Conservation (phyloP, 2,888 invertebrate genomes). For the Oligia fasciuncula region DNA sequence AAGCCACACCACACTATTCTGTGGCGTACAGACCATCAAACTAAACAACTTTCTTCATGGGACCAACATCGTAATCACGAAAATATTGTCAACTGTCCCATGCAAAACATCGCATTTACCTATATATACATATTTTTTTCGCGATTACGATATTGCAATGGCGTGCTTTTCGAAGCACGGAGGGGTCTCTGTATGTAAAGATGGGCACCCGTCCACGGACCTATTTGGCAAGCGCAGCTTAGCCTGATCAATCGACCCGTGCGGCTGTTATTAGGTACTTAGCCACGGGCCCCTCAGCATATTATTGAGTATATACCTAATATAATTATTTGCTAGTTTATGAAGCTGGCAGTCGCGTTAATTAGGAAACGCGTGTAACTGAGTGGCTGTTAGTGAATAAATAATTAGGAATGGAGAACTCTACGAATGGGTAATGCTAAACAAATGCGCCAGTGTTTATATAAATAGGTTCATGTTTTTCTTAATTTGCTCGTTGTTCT, state of each 20-base stretch:
- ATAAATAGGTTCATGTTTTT: background rate
- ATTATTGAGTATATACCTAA: conserved; percentile 8
- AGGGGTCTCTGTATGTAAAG: too few species aligned
- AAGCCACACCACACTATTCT: background rate
- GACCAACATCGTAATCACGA: background rate
- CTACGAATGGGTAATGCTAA: background rate
- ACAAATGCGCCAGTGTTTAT: conserved; percentile 1
- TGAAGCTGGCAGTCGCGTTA: conserved; percentile 17
- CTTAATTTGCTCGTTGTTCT: conserved; percentile 5
- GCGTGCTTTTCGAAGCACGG: too few species aligned
- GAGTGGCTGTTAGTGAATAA: conserved; percentile 33
- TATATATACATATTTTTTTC: background rate
- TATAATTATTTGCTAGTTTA: conserved; percentile 29
- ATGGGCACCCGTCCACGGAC: too few species aligned
- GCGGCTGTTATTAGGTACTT: too few species aligned
- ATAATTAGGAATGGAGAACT: conserved; percentile 25
- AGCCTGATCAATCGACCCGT: too few species aligned
- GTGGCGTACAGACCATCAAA: background rate
- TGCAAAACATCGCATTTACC: too few species aligned
- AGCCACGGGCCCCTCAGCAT: too few species aligned
- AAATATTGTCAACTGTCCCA: too few species aligned
- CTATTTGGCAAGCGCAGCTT: too few species aligned
- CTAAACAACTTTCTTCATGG: background rate
- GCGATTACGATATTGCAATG: background rate
- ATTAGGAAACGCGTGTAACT: conserved; percentile 39